Evolutionary conservation across 2,797 vertebrate genomes (phyloP).

Genomic region (Tamandua tetradactyla): DNA sequence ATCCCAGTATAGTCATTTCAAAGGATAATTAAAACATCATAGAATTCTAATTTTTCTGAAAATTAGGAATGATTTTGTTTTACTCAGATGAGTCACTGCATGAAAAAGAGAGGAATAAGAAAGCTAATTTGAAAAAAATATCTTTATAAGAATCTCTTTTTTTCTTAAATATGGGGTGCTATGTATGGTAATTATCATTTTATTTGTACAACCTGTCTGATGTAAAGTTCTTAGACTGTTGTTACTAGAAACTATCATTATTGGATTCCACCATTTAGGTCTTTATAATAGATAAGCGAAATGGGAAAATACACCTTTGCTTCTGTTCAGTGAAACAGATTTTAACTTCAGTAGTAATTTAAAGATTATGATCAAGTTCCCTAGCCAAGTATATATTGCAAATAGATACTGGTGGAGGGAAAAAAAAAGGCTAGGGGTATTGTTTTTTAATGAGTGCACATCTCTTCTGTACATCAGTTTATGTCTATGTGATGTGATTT

Average conservation of each 20-base stretch:
- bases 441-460: neutral
- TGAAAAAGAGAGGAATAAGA: conserved; percentile 27
- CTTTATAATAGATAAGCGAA: conserved; percentile 56
- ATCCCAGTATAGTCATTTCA: neutral
- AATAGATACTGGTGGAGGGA: neutral
- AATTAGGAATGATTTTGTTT: conserved; percentile 47
- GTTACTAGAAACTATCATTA: conserved; percentile 59
- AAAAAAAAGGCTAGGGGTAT: neutral
- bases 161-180: conserved; percentile 24
- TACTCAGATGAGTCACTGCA: neutral
- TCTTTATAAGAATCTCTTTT: neutral
- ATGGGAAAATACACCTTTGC: conserved; percentile 52
- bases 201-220: conserved; percentile 17
- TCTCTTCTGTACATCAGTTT: neutral
- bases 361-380: conserved; percentile 53
- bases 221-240: conserved; percentile 45
- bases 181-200: conserved; percentile 61
- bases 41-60: conserved; percentile 54
- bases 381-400: neutral
- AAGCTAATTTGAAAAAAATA: neutral
- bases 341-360: conserved; percentile 38
- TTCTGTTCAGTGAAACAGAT: conserved; percentile 41
- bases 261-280: conserved; percentile 22
- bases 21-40: conserved; percentile 42
- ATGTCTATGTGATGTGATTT: neutral